These are phyloP conservation scores for Melipona beecheii DNA, from an alignment of 2,888 invertebrate genomes.

Conservation along the genomic window DNA sequence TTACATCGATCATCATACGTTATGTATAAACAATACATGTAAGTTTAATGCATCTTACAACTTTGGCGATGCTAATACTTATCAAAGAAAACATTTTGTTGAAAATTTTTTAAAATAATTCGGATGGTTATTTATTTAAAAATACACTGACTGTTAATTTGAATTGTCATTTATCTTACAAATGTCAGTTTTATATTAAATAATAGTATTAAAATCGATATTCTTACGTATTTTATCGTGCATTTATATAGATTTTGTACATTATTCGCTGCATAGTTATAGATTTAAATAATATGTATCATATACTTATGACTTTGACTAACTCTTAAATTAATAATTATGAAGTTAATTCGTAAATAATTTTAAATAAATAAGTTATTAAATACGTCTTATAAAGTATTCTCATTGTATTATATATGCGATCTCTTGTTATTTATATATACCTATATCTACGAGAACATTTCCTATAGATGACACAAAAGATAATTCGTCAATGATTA, in stretches of 20 bases:
- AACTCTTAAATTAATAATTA: neutral
- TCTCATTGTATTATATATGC: neutral
- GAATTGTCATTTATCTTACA: neutral
- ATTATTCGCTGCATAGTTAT: neutral
- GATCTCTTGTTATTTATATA: neutral
- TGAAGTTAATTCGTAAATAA: neutral
- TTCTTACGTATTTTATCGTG: neutral
- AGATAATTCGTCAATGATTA: slow-evolving; percentile 9
- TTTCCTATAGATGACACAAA: neutral
- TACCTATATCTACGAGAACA: neutral
- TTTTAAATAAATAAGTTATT: neutral
- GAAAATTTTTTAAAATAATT: neutral
- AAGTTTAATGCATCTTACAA: slow-evolving; percentile 27
- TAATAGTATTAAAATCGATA: neutral
- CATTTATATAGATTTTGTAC: neutral
- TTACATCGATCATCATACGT: slow-evolving; percentile 8
- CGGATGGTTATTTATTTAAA: neutral
- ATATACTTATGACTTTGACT: too few species aligned
- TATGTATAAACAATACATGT: slow-evolving; percentile 26
- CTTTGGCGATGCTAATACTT: slow-evolving; percentile 4
- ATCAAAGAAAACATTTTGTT: neutral
- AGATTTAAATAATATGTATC: neutral
- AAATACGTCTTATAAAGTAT: neutral
- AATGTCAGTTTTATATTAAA: neutral
- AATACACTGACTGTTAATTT: neutral